phyloP scores from a whole-genome alignment of 2,113 vertebrate genomes.

The Catagonus wagneri region DNA sequence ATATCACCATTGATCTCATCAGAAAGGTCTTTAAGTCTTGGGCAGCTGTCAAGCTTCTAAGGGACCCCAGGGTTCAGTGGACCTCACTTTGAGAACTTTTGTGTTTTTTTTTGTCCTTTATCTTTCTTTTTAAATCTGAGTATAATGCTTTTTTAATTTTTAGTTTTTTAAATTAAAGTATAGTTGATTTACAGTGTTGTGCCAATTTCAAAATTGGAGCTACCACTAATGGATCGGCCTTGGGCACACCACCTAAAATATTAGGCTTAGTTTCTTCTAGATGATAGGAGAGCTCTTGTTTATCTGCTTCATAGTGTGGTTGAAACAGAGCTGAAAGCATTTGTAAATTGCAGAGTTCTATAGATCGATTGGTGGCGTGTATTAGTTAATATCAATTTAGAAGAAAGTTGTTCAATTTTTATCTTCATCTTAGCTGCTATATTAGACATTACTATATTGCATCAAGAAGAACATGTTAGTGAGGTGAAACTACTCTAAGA shows the following conservation, averaged over 20 bases:
- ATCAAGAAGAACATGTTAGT: neutral
- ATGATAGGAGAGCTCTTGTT: neutral
- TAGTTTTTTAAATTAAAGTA: too few relatives aligned
- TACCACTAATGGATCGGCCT: neutral
- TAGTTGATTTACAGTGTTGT: too few relatives aligned
- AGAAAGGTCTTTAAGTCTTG: neutral
- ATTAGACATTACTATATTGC: neutral
- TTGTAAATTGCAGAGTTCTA: neutral
- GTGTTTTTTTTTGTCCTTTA: neutral
- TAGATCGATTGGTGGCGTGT: neutral
- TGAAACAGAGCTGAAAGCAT: neutral
- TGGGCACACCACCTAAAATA: neutral
- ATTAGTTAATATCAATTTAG: slow-evolving; percentile 13
- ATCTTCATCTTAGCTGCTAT: neutral
- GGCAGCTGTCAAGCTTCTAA: neutral
- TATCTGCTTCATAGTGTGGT: neutral
- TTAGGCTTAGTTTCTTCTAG: neutral
- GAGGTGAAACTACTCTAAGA: neutral
- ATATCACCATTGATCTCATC: neutral
- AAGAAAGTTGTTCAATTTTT: neutral
- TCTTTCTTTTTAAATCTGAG: too few relatives aligned
- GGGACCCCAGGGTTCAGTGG: neutral
- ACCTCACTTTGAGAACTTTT: neutral
- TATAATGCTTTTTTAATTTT: too few relatives aligned
- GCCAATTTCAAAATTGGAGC: neutral